Evolutionary conservation across 2,113 vertebrate genomes (phyloP).

Genomic region (Nycticorax nycticorax): DNA sequence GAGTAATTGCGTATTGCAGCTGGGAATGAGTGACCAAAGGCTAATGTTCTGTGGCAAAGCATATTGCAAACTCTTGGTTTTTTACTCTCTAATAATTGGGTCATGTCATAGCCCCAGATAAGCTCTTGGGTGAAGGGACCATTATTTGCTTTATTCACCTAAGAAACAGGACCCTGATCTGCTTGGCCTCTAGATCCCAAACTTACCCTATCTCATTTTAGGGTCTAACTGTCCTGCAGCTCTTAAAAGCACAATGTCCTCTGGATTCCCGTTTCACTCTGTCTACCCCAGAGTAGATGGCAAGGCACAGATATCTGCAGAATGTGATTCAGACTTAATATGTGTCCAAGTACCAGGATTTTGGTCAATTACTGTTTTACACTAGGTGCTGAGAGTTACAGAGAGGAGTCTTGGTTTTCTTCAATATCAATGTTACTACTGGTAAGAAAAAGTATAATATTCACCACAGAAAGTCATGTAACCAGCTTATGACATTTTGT

Average conservation of each 20-base stretch:
- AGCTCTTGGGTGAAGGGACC: neutral
- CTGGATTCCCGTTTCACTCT: neutral
- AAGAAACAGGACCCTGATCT: neutral
- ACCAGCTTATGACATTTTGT: neutral
- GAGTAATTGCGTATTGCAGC: neutral
- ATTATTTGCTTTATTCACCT: neutral
- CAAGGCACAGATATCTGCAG: neutral
- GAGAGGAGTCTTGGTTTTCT: neutral
- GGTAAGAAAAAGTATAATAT: neutral
- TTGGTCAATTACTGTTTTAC: neutral
- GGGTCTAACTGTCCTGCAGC: neutral
- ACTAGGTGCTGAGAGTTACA: neutral
- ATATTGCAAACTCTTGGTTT: neutral
- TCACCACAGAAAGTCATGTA: neutral
- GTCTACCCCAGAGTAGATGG: neutral
- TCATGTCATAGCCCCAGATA: neutral
- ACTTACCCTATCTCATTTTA: neutral
- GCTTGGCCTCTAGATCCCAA: neutral
- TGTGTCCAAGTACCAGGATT: neutral
- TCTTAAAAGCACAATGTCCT: neutral
- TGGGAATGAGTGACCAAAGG: neutral
- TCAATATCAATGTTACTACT: neutral
- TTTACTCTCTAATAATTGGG: neutral
- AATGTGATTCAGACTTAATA: neutral
- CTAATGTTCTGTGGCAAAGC: neutral